phyloP scores from a whole-genome alignment of 2,888 invertebrate species.

The Oscheius sp. region DNA sequence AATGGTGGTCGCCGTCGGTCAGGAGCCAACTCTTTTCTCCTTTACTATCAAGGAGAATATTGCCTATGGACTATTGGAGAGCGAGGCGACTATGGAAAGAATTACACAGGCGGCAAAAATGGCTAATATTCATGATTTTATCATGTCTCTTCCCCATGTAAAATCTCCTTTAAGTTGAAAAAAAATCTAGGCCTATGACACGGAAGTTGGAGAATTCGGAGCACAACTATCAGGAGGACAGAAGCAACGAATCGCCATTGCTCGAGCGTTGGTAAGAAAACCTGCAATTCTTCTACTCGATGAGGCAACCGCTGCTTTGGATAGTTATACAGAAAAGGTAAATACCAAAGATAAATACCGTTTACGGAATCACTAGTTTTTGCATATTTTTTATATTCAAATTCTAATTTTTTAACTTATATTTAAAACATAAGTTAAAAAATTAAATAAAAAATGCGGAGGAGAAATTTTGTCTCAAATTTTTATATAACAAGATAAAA shows the following conservation, averaged over 20 bases:
- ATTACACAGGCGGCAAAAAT: slow-evolving; percentile 71
- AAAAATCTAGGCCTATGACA: slow-evolving; percentile 79
- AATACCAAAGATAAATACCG: neutral
- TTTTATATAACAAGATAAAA: neutral
- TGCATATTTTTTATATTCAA: no score
- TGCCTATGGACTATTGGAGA: slow-evolving; percentile 67
- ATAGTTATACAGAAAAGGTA: slow-evolving; percentile 61
- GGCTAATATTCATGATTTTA: slow-evolving; percentile 73
- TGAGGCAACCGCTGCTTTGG: slow-evolving; percentile 67
- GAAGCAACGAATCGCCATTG: slow-evolving; percentile 87
- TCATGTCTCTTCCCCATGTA: slow-evolving; percentile 71
- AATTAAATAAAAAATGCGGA: neutral
- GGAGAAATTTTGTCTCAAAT: neutral
- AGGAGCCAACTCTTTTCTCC: slow-evolving; percentile 63
- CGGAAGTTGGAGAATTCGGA: slow-evolving; percentile 81
- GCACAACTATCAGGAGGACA: slow-evolving; percentile 86
- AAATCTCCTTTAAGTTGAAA: neutral
- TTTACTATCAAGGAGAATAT: slow-evolving; percentile 64
- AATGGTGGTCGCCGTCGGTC: slow-evolving; percentile 61
- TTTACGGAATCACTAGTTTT: no score
- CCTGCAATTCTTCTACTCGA: slow-evolving; percentile 64
- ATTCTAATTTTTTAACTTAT: no score
- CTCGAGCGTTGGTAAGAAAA: slow-evolving; percentile 79
- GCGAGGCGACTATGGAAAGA: slow-evolving; percentile 70
- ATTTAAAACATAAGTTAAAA: neutral